Evolutionary conservation across 2,113 vertebrate genomes (phyloP).

Genomic region (Chionodraco myersi): DNA sequence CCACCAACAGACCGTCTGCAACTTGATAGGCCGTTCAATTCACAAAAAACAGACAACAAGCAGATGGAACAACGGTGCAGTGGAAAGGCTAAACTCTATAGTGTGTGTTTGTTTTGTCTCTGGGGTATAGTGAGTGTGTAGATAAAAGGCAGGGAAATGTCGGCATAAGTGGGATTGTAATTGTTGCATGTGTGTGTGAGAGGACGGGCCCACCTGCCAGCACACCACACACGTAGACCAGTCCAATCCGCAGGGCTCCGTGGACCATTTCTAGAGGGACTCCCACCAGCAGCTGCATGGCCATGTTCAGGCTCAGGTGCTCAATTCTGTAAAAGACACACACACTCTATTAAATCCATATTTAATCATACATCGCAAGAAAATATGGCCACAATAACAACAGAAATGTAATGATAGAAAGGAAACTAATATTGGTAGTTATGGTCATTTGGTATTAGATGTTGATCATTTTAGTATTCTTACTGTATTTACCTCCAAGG

Average conservation of each 20-base stretch:
- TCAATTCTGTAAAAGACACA: conserved; percentile 89
- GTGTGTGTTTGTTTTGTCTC: conserved; percentile 20
- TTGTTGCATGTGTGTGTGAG: conserved; percentile 12
- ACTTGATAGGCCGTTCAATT: conserved; percentile 37
- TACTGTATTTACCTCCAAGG: neutral
- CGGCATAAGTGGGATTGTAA: neutral
- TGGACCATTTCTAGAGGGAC: conserved; percentile 99
- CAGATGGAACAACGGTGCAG: conserved; percentile 46
- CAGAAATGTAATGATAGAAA: neutral
- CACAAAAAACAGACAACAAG: conserved; percentile 46
- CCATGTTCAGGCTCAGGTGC: conserved; percentile 95
- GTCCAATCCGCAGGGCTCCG: conserved; percentile 91
- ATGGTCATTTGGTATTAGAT: neutral
- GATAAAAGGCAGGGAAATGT: conserved; percentile 12
- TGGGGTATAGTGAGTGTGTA: neutral
- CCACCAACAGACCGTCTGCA: conserved; percentile 33
- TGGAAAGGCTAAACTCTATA: conserved; percentile 14
- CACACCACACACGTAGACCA: conserved; percentile 94
- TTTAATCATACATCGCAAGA: neutral
- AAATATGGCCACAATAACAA: neutral
- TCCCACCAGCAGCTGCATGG: conserved; percentile 96
- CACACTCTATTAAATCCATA: neutral
- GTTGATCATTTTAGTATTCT: neutral
- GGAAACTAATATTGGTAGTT: neutral
- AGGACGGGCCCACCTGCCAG: conserved; percentile 88